Evolutionary conservation across 2,888 invertebrate species (phyloP), one percentile per base, ranked within the genome.

Genomic region (Polydrusus cervinus): DNA sequence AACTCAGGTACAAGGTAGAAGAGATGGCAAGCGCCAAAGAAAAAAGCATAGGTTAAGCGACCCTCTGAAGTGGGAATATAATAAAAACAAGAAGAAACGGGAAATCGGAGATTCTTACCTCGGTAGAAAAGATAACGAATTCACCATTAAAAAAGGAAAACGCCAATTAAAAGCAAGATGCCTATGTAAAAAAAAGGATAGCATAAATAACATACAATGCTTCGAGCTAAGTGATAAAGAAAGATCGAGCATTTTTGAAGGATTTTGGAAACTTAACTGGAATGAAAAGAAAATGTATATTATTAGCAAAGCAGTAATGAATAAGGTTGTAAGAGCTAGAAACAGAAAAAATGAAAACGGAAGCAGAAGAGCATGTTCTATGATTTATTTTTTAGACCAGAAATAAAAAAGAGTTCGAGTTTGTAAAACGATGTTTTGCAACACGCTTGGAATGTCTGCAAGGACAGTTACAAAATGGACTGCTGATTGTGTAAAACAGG

Each of bases 371-470:
- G 20, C 62, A 62, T 43, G 43, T 38, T 62, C 40, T 45, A 40
- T 43, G 7, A 40, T 20, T 10, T 60, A 34, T 60, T 60, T 60
- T 30, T 16, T 60, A 30, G 30, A 60, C 60, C 16, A 62, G 18
- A 62, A 70, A 70, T 18, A 43, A 45, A 45, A 60, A 70, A n/a
- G 61, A 30, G 30, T 70, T 20, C 40, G 70, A 60, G 61, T 70
- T 61, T 65, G 71, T 64, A 38, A 71, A 51, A 43, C 20, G 13
- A 61, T 60, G 57, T 71, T 65, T 55, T 71, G 55, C 20, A 65
- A 71, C 65, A 71, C 71, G 40, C 64, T 71, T 14, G 71, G 71
- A 65, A 20, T 71, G 25, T 71, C 71, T n/a, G 47, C 43, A 20
- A 70, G 70, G 40, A 70, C 70, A 43, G 65, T 71, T 65, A 65